A percentile compares a stretch with the other conserved stretches of the same genome.
phyloP scores from a whole-genome alignment of 2,888 invertebrate genomes.

The Steinernema hermaphroditum region DNA sequence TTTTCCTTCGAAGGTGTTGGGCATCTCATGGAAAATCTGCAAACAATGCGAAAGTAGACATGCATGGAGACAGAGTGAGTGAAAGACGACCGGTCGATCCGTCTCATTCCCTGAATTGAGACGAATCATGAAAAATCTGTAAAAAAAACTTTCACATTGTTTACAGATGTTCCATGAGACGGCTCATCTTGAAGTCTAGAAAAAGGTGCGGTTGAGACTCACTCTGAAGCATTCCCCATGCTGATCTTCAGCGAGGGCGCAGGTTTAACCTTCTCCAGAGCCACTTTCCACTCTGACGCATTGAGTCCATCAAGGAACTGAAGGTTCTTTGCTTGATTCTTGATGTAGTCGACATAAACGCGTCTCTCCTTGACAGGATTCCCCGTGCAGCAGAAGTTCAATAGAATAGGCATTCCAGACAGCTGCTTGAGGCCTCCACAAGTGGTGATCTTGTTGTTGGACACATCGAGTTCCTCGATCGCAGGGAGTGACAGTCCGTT shows the following conservation, averaged over 20 bases:
- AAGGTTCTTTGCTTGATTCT: conserved; percentile 34
- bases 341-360: conserved; percentile 47
- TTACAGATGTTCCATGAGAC: too few relatives aligned
- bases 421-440: conserved; percentile 45
- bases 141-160: too few relatives aligned
- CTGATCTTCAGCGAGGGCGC: not conserved
- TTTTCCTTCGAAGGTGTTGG: not conserved
- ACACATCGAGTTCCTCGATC: conserved; percentile 37
- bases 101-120: too few relatives aligned
- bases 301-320: conserved; percentile 28
- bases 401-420: conserved; percentile 39
- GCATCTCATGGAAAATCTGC: conserved; percentile 10
- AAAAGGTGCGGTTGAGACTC: too few relatives aligned
- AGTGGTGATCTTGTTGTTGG: conserved; percentile 44
- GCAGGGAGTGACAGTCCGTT: conserved; percentile 41
- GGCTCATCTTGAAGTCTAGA: too few relatives aligned
- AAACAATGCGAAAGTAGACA: too few relatives aligned
- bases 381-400: conserved; percentile 42
- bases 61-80: too few relatives aligned
- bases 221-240: too few relatives aligned
- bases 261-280: not conserved
- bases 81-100: too few relatives aligned
- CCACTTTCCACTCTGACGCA: conserved; percentile 11
- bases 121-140: too few relatives aligned
- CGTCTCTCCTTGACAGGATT: conserved; percentile 47